Base-by-base conservation (phyloP, 2,797 vertebrate species). In the Crax fasciolata region DNA sequence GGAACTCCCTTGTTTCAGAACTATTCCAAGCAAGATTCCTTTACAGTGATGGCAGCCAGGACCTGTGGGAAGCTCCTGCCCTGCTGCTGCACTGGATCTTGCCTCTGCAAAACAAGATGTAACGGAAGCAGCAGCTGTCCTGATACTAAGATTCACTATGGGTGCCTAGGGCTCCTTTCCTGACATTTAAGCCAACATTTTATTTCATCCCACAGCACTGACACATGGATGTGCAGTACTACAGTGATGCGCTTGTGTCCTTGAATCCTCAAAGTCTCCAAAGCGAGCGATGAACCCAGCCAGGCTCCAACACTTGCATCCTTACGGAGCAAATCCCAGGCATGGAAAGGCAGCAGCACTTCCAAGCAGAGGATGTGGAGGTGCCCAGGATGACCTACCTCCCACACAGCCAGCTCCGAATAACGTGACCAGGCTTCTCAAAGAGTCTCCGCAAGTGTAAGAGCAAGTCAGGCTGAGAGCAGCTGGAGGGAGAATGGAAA, bases 401-500 rank as follows among this genome's bases (percentile, higher is more conserved):
- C 79, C 70, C 17, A 1, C 9, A 48, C 51, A 13, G 16, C 76
- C 24, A 48, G 55, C 65, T 85, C 70, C 55, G 70, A 72, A 38
- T 32, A 82, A 77, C 4, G 1, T 25, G 39, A 57, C 13, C 23
- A 8, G 27, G 51, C 28, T 67, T 91, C 71, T 72, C 43, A 87
- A 87, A 90, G 38, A 57, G 43, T 13, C 44, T 76, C 55, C 4
- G 3, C 24, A 59, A 96, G 66, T 59, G 78, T 44, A 46, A 78
- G 63, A 86, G 84, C 68, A 62, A 93, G 52, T 67, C 21, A 52
- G 79, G 66, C 80, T 61, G 76, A 65, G 38, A 73, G 85, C 59
- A 94, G 87, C 80, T 75, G 78, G 55, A 80, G 59, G 18, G 63
- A 81, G 63, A 95, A 93, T 41, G 92, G 73, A 49, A 90, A 80